These are phyloP conservation scores for Eupristina koningsbergeri DNA, from an alignment of 1,140 invertebrate species.

Conservation along the genomic window DNA sequence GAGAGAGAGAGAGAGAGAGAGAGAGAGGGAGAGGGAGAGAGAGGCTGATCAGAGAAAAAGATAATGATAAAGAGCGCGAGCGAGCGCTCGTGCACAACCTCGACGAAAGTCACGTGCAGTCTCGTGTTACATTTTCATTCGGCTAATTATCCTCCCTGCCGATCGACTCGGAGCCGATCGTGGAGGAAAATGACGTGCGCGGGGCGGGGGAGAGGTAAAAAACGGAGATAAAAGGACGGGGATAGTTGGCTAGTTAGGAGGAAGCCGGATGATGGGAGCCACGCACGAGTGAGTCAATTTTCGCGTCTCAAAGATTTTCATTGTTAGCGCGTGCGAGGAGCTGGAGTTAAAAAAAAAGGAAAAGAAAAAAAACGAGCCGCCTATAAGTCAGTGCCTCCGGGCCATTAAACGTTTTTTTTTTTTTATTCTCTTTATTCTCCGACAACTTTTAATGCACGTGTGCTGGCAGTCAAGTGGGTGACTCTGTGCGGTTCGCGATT, in stretches of 20 bases:
- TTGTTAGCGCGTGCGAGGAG: conserved; percentile 26
- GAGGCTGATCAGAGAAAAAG: not conserved
- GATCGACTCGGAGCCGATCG: not conserved
- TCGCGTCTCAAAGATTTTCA: conserved; percentile 43
- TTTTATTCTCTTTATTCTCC: not conserved
- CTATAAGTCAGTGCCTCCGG: not conserved
- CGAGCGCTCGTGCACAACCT: conserved; percentile 54
- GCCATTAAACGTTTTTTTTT: conserved; percentile 35
- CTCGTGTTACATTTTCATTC: conserved; percentile 74
- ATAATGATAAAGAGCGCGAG: conserved; percentile 5
- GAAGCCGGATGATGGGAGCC: not conserved
- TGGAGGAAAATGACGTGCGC: not conserved
- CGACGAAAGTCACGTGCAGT: conserved; percentile 70
- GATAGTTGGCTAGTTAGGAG: conserved; percentile 14
- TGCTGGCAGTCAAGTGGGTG: conserved; percentile 23
- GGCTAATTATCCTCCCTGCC: conserved; percentile 67
- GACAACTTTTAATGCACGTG: conserved; percentile 42
- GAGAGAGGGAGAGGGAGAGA: not conserved
- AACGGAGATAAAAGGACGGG: not conserved
- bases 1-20: conserved; percentile 6
- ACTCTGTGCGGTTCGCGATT: conserved; percentile 32
- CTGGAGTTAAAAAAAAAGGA: too few relatives aligned
- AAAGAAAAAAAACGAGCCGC: not conserved
- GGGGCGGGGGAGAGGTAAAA: not conserved
- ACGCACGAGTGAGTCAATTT: conserved; percentile 40